Conservation (phyloP, 2,797 vertebrate genomes). For the Falco berigora region DNA sequence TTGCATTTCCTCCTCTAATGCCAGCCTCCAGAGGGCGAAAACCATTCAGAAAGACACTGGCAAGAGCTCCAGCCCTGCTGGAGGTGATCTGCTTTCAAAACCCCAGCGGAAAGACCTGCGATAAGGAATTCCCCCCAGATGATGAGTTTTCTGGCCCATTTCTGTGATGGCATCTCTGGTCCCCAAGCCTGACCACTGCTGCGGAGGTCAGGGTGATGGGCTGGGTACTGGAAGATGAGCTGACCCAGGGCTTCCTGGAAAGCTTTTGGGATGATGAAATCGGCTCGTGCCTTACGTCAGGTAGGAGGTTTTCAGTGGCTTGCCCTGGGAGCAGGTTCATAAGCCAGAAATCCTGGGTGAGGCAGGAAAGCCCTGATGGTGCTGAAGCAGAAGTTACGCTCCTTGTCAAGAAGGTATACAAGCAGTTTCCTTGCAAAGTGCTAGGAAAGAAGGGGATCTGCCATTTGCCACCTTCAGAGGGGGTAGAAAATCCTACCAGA, state of each 20-base stretch:
- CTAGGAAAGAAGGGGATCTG: not conserved
- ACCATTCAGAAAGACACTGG: not conserved
- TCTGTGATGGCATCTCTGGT: not conserved
- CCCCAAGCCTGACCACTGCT: not conserved
- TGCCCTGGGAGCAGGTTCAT: not conserved
- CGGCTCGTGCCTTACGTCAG: accelerated
- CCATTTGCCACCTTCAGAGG: accelerated
- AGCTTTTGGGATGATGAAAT: not conserved
- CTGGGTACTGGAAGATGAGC: not conserved
- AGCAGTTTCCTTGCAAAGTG: not conserved
- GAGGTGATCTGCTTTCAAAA: not conserved
- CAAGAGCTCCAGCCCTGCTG: not conserved
- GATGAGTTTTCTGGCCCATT: accelerated
- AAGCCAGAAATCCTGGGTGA: not conserved
- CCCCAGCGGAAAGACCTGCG: accelerated
- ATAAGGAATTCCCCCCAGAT: not conserved
- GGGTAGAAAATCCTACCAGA: not conserved
- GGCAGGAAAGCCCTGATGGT: not conserved
- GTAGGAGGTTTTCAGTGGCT: not conserved
- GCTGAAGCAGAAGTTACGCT: accelerated
- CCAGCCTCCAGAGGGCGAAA: slow-evolving; percentile 48
- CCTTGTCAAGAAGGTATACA: not conserved
- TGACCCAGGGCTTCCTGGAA: not conserved
- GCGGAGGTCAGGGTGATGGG: not conserved
- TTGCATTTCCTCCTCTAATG: not conserved